Percentiles rank a stretch among this genome's conserved stretches.
Evolutionary conservation across 1,140 invertebrate genomes (phyloP).

Genomic region (Thaumatotibia leucotreta): DNA sequence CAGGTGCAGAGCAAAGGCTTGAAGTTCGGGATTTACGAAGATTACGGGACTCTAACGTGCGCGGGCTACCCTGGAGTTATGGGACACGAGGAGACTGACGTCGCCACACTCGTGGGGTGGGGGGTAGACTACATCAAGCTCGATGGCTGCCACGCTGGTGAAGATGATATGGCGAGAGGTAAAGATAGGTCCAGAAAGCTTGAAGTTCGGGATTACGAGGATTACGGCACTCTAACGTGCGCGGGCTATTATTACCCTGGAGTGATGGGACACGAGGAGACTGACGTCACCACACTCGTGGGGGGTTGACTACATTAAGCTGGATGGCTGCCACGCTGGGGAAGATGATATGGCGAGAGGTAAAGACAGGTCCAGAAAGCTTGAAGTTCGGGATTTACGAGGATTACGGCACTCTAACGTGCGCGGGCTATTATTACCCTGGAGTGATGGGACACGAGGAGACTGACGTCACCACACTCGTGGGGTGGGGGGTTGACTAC

Average conservation of each 20-base stretch:
- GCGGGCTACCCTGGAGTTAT: constrained; percentile 90
- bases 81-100: constrained; percentile 85
- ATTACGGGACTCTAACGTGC: constrained; percentile 91
- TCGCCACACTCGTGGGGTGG: constrained; percentile 91
- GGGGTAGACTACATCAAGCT: constrained; percentile 93
- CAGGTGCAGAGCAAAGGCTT: constrained; percentile 88
- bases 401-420: constrained; percentile 79
- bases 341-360: constrained; percentile 75
- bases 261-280: constrained; percentile 83
- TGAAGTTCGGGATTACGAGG: not conserved
- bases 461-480: constrained; percentile 90
- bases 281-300: constrained; percentile 91
- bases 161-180: constrained; percentile 75
- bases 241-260: constrained; percentile 92
- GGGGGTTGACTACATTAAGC: constrained; percentile 93
- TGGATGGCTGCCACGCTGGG: constrained; percentile 91
- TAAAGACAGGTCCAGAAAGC: constrained; percentile 19
- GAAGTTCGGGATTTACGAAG: constrained; percentile 93
- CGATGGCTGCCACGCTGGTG: constrained; percentile 89
- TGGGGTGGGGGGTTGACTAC: constrained; percentile 92
- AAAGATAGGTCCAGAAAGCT: not conserved
- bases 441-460: constrained; percentile 86
- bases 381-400: not conserved
- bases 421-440: constrained; percentile 90
- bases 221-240: constrained; percentile 81